Evolutionary conservation across 2,888 invertebrate species (phyloP), one percentile per base, ranked within the genome.

Genomic region (Aphrophora alni): DNA sequence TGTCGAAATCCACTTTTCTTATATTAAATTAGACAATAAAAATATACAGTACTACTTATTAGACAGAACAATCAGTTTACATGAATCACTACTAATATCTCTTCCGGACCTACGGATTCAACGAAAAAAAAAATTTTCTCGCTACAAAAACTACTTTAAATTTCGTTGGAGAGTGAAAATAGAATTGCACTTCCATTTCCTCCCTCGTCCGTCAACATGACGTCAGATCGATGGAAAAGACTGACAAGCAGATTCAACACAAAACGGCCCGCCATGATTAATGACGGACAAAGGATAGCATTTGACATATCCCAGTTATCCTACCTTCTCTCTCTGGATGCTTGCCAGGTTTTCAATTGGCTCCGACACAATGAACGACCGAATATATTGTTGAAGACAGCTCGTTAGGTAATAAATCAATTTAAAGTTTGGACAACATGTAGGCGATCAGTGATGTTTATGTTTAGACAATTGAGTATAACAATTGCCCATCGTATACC

Each of bases 271-370:
- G n/a, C 21, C 21, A 44, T 59, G 59, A 59, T 59, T 59, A 59
- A 59, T 59, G 59, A 59, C 59, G 21, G 59, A 59, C 59, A 59
- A 59, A 59, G 21, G 59, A 59, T 59, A 59, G 59, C 21, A 59
- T 59, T 59, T 59, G 59, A 59, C 59, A 59, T 21, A 59, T 59
- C 59, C 1, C 59, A 59, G 59, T 59, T 59, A 44, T 44, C 44
- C 44, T 44, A 59, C 14, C 59, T 14, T 7, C 14, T 14, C 7
- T 21, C 44, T 14, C 44, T 59, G 59, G 59, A 59, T 5, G 59
- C 59, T 21, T 59, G 59, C 59, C 59, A 59, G 59, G 59, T 59
- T 59, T 59, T 59, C 59, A 59, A 59, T 59, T 59, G 59, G 59
- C 59, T 59, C 59, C n/a, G 21, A 21, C 59, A 59, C 59, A 59